These are phyloP conservation scores for Acanthosepion pharaonis DNA, from an alignment of 2,888 invertebrate genomes.

Conservation along the genomic window DNA sequence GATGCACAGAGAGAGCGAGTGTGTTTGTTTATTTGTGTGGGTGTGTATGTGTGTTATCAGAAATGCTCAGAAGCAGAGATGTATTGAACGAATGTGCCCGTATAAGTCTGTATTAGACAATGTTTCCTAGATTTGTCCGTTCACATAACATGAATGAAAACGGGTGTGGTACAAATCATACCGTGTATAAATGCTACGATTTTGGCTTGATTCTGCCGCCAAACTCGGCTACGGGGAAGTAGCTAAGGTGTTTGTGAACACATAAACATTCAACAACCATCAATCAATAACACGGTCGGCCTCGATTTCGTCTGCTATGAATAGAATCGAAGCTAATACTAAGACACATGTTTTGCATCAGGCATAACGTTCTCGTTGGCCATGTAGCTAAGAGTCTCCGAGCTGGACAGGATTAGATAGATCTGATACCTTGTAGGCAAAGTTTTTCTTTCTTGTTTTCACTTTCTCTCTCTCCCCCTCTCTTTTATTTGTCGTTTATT, in stretches of 20 bases:
- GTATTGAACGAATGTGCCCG: neutral
- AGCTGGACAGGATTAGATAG: neutral
- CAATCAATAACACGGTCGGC: neutral
- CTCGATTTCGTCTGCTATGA: neutral
- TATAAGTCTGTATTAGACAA: neutral
- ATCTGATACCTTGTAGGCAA: neutral
- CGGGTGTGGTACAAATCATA: neutral
- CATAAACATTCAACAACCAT: conserved; percentile 18
- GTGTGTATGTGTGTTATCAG: too few species aligned
- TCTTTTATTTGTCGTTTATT: neutral
- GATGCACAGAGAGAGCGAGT: rapidly evolving
- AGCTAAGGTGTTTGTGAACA: neutral
- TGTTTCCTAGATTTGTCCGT: neutral
- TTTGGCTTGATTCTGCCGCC: neutral
- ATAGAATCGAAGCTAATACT: neutral
- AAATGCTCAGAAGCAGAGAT: neutral
- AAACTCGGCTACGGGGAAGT: neutral
- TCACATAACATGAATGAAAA: neutral
- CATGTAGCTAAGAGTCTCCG: neutral
- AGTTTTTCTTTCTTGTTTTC: neutral
- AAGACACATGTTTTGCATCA: conserved; percentile 16
- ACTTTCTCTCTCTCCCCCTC: neutral
- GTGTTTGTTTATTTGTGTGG: too few species aligned
- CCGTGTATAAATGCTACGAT: conserved; percentile 5
- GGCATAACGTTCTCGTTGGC: neutral